A percentile compares a stretch with the other conserved stretches of the same genome.
Conservation (phyloP, 2,113 vertebrate genomes). For the Gobiocypris rarus region DNA sequence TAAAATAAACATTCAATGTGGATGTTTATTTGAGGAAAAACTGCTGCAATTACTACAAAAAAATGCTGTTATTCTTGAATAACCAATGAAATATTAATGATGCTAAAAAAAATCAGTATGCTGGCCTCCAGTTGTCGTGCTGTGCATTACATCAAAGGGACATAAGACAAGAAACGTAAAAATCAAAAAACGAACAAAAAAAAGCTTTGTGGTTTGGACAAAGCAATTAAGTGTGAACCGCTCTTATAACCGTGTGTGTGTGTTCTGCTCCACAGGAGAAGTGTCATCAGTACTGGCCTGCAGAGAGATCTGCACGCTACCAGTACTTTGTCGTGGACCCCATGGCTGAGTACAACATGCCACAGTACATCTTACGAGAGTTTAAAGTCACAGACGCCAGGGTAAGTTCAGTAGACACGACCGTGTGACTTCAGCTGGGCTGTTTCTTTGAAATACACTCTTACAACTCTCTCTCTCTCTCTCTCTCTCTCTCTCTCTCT, state of each 20-base stretch:
- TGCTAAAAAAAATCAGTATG: neutral
- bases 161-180: neutral
- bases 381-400: slow-evolving; percentile 96
- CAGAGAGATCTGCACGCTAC: slow-evolving; percentile 93
- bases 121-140: neutral
- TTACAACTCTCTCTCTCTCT: neutral
- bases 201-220: neutral
- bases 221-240: neutral
- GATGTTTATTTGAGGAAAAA: neutral
- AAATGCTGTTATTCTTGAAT: neutral
- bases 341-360: slow-evolving; percentile 99
- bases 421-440: neutral
- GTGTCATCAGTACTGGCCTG: slow-evolving; percentile 98
- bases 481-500: neutral
- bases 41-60: neutral
- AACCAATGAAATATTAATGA: neutral
- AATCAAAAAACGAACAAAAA: neutral
- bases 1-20: neutral
- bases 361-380: slow-evolving; percentile 96
- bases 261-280: slow-evolving; percentile 82
- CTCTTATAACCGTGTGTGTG: slow-evolving; percentile 3
- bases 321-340: slow-evolving; percentile 98
- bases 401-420: slow-evolving; percentile 72
- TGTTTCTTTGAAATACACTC: neutral
- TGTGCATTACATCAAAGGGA: neutral